A percentile compares a stretch with the other conserved stretches of the same genome.
phyloP scores from a whole-genome alignment of 2,113 vertebrate species.

The Coptodon rendalli region DNA sequence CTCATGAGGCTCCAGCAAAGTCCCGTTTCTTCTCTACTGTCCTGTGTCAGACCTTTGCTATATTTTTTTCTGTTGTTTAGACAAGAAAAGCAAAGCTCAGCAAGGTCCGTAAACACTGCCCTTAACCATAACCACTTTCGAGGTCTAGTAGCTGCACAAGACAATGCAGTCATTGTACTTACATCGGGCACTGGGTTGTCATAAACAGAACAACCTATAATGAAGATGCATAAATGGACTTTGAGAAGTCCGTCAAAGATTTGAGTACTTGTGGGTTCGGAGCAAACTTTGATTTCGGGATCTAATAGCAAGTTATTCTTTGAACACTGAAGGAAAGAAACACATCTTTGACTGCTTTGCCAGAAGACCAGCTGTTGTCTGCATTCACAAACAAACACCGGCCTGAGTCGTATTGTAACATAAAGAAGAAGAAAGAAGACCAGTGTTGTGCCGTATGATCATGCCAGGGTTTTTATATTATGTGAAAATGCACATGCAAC shows the following conservation, averaged over 20 bases:
- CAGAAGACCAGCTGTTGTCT: neutral
- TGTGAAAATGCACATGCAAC: neutral
- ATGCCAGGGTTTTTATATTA: neutral
- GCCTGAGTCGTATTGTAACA: neutral
- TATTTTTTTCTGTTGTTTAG: neutral
- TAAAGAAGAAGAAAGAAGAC: neutral
- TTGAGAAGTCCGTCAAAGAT: neutral
- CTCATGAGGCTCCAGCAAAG: neutral
- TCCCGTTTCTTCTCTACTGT: neutral
- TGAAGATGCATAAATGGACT: neutral
- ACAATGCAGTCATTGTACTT: neutral
- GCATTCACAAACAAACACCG: neutral
- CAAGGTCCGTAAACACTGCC: neutral
- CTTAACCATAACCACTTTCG: neutral
- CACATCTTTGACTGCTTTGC: neutral
- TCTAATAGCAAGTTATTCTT: neutral
- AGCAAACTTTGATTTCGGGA: neutral
- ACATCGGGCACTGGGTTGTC: neutral
- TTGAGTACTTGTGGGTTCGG: neutral
- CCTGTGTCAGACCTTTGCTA: neutral
- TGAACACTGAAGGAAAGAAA: neutral
- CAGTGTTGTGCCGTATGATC: neutral
- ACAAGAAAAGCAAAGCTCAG: neutral
- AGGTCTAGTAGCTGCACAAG: neutral
- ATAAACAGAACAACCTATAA: neutral